Percentiles rank a stretch among this genome's conserved stretches.
phyloP scores from a whole-genome alignment of 2,797 vertebrate genomes.

The Gila robusta region DNA sequence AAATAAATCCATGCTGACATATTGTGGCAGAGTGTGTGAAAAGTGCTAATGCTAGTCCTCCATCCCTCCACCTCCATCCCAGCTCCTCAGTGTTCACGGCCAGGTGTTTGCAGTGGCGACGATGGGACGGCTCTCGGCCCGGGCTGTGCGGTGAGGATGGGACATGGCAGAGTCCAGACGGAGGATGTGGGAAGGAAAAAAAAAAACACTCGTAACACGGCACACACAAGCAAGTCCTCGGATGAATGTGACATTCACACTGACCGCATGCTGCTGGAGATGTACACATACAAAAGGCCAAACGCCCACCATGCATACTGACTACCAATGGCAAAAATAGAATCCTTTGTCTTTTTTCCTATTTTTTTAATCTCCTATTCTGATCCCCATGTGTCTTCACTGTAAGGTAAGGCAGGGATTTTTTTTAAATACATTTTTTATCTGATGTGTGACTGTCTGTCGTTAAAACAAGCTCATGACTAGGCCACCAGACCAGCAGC shows the following conservation, averaged over 20 bases:
- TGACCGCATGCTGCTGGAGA: constrained; percentile 95
- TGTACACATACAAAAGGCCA: constrained; percentile 85
- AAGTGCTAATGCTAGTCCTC: constrained; percentile 77
- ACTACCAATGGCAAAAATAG: constrained; percentile 90
- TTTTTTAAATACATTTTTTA: constrained; percentile 72
- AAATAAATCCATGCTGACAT: constrained; percentile 62
- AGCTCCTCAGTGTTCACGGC: constrained; percentile 21
- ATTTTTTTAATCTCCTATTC: constrained; percentile 61
- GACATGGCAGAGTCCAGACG: constrained; percentile 55
- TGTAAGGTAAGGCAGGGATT: constrained; percentile 94
- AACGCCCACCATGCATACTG: constrained; percentile 86
- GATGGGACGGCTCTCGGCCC: neutral
- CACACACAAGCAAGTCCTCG: constrained; percentile 83
- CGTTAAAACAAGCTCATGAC: constrained; percentile 77
- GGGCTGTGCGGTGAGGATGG: constrained; percentile 48
- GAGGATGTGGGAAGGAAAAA: constrained; percentile 46
- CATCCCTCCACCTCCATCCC: constrained; percentile 25
- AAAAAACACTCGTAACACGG: constrained; percentile 66
- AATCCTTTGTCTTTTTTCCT: constrained; percentile 73
- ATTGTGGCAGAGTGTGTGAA: constrained; percentile 75
- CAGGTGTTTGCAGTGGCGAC: neutral
- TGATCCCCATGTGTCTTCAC: constrained; percentile 59
- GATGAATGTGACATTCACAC: constrained; percentile 85
- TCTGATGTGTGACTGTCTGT: constrained; percentile 80
- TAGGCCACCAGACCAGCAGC: constrained; percentile 75